Base-by-base conservation (phyloP, 1,140 invertebrate genomes). In the Apis laboriosa region DNA sequence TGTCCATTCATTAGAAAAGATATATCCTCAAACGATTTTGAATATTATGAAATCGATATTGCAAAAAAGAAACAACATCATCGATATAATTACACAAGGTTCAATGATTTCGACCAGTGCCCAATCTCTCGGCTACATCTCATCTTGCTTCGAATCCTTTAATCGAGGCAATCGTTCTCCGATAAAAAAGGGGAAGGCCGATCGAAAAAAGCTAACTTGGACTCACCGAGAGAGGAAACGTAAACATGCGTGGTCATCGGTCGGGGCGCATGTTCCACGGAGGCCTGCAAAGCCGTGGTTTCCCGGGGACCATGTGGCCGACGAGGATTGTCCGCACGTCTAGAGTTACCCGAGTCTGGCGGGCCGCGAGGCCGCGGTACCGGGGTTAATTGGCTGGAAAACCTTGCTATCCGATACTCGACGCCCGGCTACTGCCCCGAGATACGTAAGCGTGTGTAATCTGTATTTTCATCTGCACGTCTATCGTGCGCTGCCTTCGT, bases 381-480 rank as follows among this genome's bases (percentile, higher is more conserved):
- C 66, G 80, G 88, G 91, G 92, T 92, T 93, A 94, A 94, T 94
- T 93, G 92, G 89, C 91, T 92, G 92, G 92, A 94, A 94, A 94
- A 94, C 91, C 89, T 90, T 83, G 92, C 90, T 91, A 93, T 92
- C 91, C 89, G 92, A 93, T 93, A 93, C 91, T 89, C 88, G 86
- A 92, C 78, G 70, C 90, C 88, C 71, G 83, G 91, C 91, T 92
- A 92, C 92, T 87, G 91, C 87, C 87, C 84, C 87, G 87, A 86
- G 90, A 92, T 91, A 92, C 90, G 90, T 92, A 88, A 83, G 86
- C 87, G 86, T 80, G 85, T 84, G 84, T 90, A 91, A 92, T 92
- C 89, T 90, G 90, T 89, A 92, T 92, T 92, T 91, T 92, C 90
- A 89, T 90, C 86, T 84, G 84, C 86, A 82, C 75, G 82, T 60